Conservation (phyloP, 92 coral and sea anemone species). For the Porites lobata region DNA sequence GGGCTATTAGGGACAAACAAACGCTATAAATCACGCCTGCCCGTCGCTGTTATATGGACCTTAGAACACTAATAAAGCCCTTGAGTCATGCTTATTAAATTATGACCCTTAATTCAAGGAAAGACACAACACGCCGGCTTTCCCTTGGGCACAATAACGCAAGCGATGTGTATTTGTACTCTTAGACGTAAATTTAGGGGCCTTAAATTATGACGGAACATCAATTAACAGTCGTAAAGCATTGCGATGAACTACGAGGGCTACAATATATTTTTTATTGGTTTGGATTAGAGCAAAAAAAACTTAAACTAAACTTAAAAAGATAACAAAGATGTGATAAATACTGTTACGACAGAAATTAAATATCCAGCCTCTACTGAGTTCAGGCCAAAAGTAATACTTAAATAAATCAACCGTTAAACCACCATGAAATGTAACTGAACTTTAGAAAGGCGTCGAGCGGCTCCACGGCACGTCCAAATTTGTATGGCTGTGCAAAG, state of each 20-base stretch:
- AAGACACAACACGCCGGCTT: slow-evolving; percentile 21
- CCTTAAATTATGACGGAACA: neutral
- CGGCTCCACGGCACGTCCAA: too few relatives aligned
- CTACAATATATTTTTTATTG: too few relatives aligned
- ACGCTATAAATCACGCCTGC: slow-evolving; percentile 43
- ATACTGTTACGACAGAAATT: too few relatives aligned
- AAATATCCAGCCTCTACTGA: too few relatives aligned
- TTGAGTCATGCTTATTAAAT: slow-evolving; percentile 47
- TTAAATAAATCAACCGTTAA: too few relatives aligned
- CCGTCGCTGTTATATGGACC: slow-evolving; percentile 20
- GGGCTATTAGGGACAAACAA: slow-evolving; percentile 34
- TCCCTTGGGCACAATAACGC: slow-evolving; percentile 28
- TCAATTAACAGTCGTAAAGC: neutral
- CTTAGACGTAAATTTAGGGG: neutral
- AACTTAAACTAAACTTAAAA: too few relatives aligned
- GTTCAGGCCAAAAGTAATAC: too few relatives aligned
- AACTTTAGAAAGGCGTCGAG: too few relatives aligned
- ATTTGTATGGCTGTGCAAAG: too few relatives aligned
- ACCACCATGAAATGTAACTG: too few relatives aligned
- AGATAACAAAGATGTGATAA: too few relatives aligned
- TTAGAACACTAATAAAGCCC: slow-evolving; percentile 37
- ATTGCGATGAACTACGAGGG: neutral
- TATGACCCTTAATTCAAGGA: slow-evolving; percentile 38
- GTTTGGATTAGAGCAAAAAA: too few relatives aligned
- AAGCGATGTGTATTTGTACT: slow-evolving; percentile 1